Percentiles rank a stretch among this genome's conserved stretches.
Evolutionary conservation across 2,888 invertebrate genomes (phyloP).

Genomic region (Chloroclystis v-ata): DNA sequence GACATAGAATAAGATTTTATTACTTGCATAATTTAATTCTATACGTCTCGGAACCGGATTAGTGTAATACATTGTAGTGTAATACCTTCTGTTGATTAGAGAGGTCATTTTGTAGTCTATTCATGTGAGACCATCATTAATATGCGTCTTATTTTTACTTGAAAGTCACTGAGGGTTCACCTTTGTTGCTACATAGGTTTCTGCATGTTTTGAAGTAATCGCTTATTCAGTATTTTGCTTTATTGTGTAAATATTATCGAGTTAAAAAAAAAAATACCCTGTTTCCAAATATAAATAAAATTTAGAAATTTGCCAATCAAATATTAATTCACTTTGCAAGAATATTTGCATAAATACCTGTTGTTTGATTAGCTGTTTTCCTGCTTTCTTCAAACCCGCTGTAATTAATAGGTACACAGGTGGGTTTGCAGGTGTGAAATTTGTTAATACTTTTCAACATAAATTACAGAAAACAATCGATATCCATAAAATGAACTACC

Average conservation of each 20-base stretch:
- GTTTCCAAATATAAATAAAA: too few species aligned
- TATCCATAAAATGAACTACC: conserved; percentile 8
- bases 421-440: conserved; percentile 15
- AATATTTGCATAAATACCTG: too few species aligned
- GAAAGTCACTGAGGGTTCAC: not conserved
- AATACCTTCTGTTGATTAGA: conserved; percentile 51
- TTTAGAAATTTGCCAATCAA: too few species aligned
- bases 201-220: too few species aligned
- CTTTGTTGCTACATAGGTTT: not conserved
- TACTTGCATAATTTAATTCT: conserved; percentile 72
- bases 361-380: too few species aligned
- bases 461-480: conserved; percentile 5
- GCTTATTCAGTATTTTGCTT: not conserved
- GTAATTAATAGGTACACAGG: conserved; percentile 7
- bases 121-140: conserved; percentile 52
- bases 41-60: conserved; percentile 51
- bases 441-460: conserved; percentile 4
- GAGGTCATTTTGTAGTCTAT: conserved; percentile 49
- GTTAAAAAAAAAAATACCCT: not conserved
- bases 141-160: conserved; percentile 62
- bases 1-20: conserved; percentile 64
- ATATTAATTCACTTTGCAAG: too few species aligned
- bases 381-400: not conserved
- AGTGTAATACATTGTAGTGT: conserved; percentile 47
- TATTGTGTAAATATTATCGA: not conserved